Percentiles rank a stretch among this genome's conserved stretches.
phyloP scores from a whole-genome alignment of 2,113 vertebrate species.

The Ictalurus punctatus region DNA sequence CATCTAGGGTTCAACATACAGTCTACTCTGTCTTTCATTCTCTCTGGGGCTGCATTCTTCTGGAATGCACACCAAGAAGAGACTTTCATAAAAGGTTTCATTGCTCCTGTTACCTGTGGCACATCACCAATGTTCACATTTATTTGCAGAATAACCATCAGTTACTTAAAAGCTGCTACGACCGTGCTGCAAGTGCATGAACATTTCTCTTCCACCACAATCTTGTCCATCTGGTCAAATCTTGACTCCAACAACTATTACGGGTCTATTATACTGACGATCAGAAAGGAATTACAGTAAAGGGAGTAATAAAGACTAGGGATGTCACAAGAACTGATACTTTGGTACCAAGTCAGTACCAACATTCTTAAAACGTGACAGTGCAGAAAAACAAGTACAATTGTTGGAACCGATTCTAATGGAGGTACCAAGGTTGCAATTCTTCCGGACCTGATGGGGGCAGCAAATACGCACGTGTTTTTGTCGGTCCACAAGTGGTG shows the following conservation, averaged over 20 bases:
- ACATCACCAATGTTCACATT: not conserved
- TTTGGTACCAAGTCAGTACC: no score
- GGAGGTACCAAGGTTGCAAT: no score
- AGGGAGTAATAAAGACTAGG: not conserved
- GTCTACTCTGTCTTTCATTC: not conserved
- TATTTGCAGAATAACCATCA: not conserved
- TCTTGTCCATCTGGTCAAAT: not conserved
- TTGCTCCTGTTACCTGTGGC: not conserved
- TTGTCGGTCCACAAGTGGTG: no score
- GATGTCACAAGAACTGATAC: no score
- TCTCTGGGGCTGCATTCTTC: not conserved
- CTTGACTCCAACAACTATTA: not conserved
- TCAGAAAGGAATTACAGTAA: not conserved
- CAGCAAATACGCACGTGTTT: no score
- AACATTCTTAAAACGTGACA: no score
- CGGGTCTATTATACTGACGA: not conserved
- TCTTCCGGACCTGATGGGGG: no score
- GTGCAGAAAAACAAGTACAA: no score
- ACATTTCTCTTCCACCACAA: not conserved
- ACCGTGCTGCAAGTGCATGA: not conserved
- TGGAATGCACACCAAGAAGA: not conserved
- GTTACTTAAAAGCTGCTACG: not conserved
- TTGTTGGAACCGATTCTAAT: no score
- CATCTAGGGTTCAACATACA: constrained; percentile 9
- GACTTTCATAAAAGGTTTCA: not conserved